These are phyloP conservation scores for Lepilemur ruficaudatus DNA, from an alignment of 2,797 vertebrate genomes.

Conservation along the genomic window DNA sequence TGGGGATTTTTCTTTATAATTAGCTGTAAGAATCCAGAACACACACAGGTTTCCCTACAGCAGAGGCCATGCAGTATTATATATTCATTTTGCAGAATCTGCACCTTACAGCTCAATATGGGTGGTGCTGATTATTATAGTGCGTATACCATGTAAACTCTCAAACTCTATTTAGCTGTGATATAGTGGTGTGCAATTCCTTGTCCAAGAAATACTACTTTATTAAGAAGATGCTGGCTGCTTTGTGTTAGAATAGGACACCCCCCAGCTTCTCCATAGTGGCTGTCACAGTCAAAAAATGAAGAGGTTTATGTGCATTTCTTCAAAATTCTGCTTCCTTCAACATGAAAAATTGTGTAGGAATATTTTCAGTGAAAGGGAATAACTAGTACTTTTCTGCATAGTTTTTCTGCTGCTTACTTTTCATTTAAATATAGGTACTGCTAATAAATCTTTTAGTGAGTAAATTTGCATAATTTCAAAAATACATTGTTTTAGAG, in stretches of 20 bases:
- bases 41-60: constrained; percentile 75
- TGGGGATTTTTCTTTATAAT: constrained; percentile 78
- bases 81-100: constrained; percentile 85
- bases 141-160: constrained; percentile 82
- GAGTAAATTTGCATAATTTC: constrained; percentile 76
- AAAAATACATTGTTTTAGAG: constrained; percentile 73
- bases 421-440: constrained; percentile 83
- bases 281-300: constrained; percentile 82
- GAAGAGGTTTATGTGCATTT: constrained; percentile 82
- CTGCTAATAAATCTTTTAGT: constrained; percentile 82
- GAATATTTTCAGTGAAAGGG: constrained; percentile 81
- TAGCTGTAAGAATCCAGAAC: constrained; percentile 74
- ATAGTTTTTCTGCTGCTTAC: constrained; percentile 79
- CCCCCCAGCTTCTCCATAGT: constrained; percentile 84
- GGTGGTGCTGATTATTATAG: constrained; percentile 85
- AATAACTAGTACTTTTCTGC: constrained; percentile 79
- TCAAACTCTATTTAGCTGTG: constrained; percentile 79
- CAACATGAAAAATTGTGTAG: constrained; percentile 79
- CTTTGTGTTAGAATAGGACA: constrained; percentile 86
- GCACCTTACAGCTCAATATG: constrained; percentile 83
- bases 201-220: constrained; percentile 84
- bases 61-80: constrained; percentile 84
- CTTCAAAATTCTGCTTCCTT: constrained; percentile 82
- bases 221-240: constrained; percentile 83
- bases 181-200: constrained; percentile 84